These are phyloP conservation scores for Zaprionus nigranus DNA, from an alignment of 1,140 invertebrate genomes.

Conservation along the genomic window DNA sequence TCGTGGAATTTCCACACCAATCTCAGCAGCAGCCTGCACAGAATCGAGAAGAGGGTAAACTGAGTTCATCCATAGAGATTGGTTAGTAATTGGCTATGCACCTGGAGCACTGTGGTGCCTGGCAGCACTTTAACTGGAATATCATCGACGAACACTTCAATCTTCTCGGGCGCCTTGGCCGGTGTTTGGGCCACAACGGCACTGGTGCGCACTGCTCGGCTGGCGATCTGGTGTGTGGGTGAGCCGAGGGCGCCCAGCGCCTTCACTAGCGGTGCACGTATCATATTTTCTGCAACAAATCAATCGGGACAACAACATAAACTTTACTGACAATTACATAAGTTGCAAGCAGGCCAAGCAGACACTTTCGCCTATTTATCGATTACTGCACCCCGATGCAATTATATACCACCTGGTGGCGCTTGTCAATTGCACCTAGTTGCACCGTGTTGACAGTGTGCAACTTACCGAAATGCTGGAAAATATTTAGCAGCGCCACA, in stretches of 20 bases:
- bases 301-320: constrained; percentile 43
- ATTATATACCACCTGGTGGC: not conserved
- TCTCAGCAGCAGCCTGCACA: constrained; percentile 94
- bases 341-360: constrained; percentile 52
- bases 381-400: constrained; percentile 3
- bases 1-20: constrained; percentile 98
- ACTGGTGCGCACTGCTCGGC: constrained; percentile 82
- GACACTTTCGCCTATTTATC: constrained; percentile 25
- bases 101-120: constrained; percentile 98
- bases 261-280: constrained; percentile 83
- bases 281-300: constrained; percentile 78
- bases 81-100: constrained; percentile 76
- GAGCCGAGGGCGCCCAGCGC: constrained; percentile 81
- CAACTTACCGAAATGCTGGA: constrained; percentile 74
- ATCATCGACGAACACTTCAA: constrained; percentile 99
- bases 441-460: not conserved
- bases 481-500: constrained; percentile 72
- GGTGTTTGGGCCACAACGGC: constrained; percentile 84
- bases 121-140: constrained; percentile 97
- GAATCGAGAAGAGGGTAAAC: not conserved
- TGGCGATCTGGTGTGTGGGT: constrained; percentile 80
- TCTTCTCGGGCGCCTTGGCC: constrained; percentile 89
- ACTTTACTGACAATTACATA: constrained; percentile 71
- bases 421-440: constrained; percentile 1
- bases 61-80: not conserved